phyloP scores from a whole-genome alignment of 2,888 invertebrate genomes.

The Hydroisotoma schaefferi region DNA sequence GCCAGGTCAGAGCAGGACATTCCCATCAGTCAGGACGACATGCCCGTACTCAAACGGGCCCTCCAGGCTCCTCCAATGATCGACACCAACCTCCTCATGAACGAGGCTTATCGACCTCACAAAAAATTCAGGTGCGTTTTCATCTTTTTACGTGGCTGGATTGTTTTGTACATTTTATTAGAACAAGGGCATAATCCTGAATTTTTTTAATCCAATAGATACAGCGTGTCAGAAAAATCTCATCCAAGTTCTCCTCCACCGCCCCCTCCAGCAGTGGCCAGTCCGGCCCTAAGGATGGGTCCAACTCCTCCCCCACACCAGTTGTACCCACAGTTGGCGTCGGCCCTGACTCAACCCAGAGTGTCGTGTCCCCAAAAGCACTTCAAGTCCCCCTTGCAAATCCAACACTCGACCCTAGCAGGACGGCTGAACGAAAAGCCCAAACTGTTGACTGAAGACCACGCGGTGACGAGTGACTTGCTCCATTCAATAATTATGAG shows the following conservation, averaged over 20 bases:
- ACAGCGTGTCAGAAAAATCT: slow-evolving; percentile 28
- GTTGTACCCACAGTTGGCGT: slow-evolving; percentile 51
- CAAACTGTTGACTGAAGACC: slow-evolving; percentile 80
- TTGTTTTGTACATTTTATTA: background rate
- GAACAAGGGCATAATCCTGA: background rate
- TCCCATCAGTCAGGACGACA: slow-evolving; percentile 63
- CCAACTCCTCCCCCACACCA: slow-evolving; percentile 50
- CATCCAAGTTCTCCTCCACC: slow-evolving; percentile 56
- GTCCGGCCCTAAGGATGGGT: slow-evolving; percentile 47
- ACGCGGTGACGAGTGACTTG: slow-evolving; percentile 85
- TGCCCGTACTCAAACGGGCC: slow-evolving; percentile 89
- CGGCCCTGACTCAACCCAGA: slow-evolving; percentile 57
- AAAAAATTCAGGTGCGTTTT: slow-evolving; percentile 73
- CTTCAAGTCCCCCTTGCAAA: slow-evolving; percentile 59
- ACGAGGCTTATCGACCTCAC: slow-evolving; percentile 92
- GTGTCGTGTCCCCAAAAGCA: slow-evolving; percentile 20
- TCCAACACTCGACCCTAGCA: slow-evolving; percentile 84
- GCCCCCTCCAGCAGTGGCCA: slow-evolving; percentile 51
- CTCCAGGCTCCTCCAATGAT: slow-evolving; percentile 87
- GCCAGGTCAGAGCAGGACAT: slow-evolving; percentile 44
- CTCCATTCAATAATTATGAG: slow-evolving; percentile 90
- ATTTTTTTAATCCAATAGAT: slow-evolving; percentile 23
- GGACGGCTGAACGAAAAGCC: slow-evolving; percentile 90
- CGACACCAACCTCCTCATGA: slow-evolving; percentile 86
- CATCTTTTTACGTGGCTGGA: background rate